Evolutionary conservation across 2,113 vertebrate genomes (phyloP).

Genomic region (Atrichornis clamosus): DNA sequence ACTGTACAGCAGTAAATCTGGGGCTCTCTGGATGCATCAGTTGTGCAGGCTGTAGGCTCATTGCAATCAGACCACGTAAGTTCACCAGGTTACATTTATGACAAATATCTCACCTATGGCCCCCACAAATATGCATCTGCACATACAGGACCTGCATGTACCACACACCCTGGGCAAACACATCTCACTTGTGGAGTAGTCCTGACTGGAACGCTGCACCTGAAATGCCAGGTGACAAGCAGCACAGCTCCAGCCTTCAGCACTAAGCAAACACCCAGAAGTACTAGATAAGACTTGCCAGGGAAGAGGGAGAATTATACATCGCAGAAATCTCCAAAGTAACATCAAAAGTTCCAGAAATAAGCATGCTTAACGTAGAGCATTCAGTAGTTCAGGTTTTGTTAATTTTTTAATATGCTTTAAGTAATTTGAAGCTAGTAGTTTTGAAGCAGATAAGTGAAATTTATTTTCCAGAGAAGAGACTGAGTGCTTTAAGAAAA

Average conservation of each 20-base stretch:
- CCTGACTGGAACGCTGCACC: not conserved
- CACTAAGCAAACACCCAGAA: not conserved
- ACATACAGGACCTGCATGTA: not conserved
- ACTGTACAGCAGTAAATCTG: not conserved
- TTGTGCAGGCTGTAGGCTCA: not conserved
- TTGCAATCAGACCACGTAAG: accelerated
- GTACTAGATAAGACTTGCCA: not conserved
- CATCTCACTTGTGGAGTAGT: not conserved
- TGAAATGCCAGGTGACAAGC: not conserved
- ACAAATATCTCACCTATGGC: not conserved
- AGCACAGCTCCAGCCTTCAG: not conserved
- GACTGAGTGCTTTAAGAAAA: not conserved
- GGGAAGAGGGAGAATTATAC: not conserved
- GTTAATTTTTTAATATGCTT: not conserved
- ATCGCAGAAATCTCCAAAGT: not conserved
- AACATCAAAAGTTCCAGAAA: not conserved
- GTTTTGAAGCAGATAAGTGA: not conserved
- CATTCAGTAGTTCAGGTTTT: not conserved
- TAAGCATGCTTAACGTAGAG: not conserved
- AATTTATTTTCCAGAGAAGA: not conserved
- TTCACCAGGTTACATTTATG: not conserved
- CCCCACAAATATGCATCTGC: not conserved
- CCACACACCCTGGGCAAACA: not conserved
- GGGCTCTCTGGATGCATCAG: not conserved
- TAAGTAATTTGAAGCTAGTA: not conserved